These are phyloP conservation scores for Anthonomus grandis DNA, from an alignment of 1,140 invertebrate species.

Conservation along the genomic window DNA sequence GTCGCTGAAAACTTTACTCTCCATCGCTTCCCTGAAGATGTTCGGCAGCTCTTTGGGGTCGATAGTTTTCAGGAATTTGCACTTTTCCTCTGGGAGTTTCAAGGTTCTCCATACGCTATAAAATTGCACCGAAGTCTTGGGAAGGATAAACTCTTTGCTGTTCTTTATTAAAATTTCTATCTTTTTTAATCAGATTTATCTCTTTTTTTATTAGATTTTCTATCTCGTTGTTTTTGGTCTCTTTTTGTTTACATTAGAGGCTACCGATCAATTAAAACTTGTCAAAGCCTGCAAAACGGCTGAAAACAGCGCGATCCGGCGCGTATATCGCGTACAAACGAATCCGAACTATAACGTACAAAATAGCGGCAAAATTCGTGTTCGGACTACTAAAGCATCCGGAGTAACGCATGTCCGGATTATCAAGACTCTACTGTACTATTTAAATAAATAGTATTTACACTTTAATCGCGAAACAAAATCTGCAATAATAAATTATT, in stretches of 20 bases:
- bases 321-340: background rate
- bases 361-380: too few species aligned
- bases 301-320: background rate
- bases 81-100: slow-evolving; percentile 28
- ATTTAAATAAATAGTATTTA: too few species aligned
- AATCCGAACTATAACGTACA: too few species aligned
- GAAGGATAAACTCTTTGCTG: slow-evolving; percentile 24
- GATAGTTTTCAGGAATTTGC: slow-evolving; percentile 36
- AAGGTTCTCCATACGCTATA: slow-evolving; percentile 34
- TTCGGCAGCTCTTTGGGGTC: slow-evolving; percentile 32
- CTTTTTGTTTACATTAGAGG: background rate
- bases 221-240: background rate
- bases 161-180: background rate
- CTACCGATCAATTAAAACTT: background rate
- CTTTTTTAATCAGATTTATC: background rate
- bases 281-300: background rate
- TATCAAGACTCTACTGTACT: too few species aligned
- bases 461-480: too few species aligned
- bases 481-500: too few species aligned
- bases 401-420: too few species aligned
- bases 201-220: background rate
- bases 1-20: slow-evolving; percentile 37
- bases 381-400: too few species aligned
- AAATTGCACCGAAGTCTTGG: slow-evolving; percentile 42
- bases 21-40: slow-evolving; percentile 40